Base-by-base conservation (phyloP, 1,140 invertebrate species). In the Leptonema lineaticorne region DNA sequence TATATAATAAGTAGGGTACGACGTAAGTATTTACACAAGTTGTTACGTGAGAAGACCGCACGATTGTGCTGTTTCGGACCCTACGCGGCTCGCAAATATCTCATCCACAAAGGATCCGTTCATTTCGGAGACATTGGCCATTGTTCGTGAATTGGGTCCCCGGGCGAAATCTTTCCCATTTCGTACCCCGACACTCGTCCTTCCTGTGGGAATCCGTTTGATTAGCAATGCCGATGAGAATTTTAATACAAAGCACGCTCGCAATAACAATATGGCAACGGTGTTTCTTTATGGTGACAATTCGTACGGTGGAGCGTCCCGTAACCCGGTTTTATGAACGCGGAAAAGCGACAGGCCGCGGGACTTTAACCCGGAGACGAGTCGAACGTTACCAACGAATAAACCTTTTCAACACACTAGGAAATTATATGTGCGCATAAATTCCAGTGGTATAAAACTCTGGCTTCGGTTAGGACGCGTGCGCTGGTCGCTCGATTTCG, bases 31-130 rank as follows among this genome's bases (percentile, higher is more conserved):
- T 9, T 59, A 59, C 37, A 27, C 50, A 50, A 7, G 18, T 45
- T 37, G 66, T 60, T 67, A 67, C 66, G 56, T 67, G 66, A 67
- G 66, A 11, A 16, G 57, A 33, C 53, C 33, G 9, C 29, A 53
- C 27, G 66, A 67, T 67, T 67, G 60, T 67, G n/a, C n/a, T 59
- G 66, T 60, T 45, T 11, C n/a, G 45, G 62, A 64, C 62, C 53
- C 66, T 67, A 26, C 50, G 50, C 22, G 8, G 6, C 50, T 9
- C 9, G 65, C 65, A 22, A 58, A 46, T 58, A 67, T 67, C 65
- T 60, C 33, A 29, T 45, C 53, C 66, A 18, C 56, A 60, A 67
- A 67, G 57, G 66, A 57, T 59, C 37, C 66, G 56, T 67, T 67
- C 66, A 50, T 67, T 67, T 60, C 60, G 56, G 66, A 67, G 56